Evolutionary conservation across 2,888 invertebrate species (phyloP), one percentile per base, ranked within the genome.

Genomic region (Anagyrus pseudococci): DNA sequence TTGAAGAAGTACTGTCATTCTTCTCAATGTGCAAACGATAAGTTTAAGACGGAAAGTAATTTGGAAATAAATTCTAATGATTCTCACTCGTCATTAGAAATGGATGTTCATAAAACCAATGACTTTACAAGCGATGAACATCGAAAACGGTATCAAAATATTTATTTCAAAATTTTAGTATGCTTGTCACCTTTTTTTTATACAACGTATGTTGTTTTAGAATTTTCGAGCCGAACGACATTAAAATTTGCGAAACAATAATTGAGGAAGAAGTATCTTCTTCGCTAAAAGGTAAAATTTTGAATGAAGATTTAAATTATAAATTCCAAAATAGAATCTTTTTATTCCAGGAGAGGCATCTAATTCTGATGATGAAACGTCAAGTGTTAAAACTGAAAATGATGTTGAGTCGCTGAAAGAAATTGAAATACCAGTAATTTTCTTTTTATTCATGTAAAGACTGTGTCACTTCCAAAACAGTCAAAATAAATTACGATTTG

Each of bases 251-350:
- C 20, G 59, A 64, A 33, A 64, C 63, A 1, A 64, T 64, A 8
- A 52, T 64, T 23, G 63, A 64, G 17, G 59, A 64, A n/a, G 59
- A 64, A 10, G 20, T 44, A 13, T 2, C 64, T 7, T 46, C 52
- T 1, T 41, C 56, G 33, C 58, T 57, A 19, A 62, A 56, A 64
- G 67, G 68, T 68, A 67, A 68, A 52, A 54, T 37, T 37, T 47
- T 58, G 44, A 67, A 41, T 47, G 2, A 63, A 65, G 61, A 65
- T 63, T 60, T 62, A 69, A 64, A 67, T 69, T 70, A 69, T 70
- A 68, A 72, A 70, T 67, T 66, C 68, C 70, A 71, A 72, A 68
- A 62, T 70, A 72, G 72, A 66, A 72, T 67, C 29, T 71, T 71
- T 58, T 70, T 59, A 63, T 70, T 71, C 62, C 55, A 70, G 72